These are phyloP conservation scores for Rhinichthys osculus DNA, from an alignment of 2,797 vertebrate genomes.

Conservation along the genomic window DNA sequence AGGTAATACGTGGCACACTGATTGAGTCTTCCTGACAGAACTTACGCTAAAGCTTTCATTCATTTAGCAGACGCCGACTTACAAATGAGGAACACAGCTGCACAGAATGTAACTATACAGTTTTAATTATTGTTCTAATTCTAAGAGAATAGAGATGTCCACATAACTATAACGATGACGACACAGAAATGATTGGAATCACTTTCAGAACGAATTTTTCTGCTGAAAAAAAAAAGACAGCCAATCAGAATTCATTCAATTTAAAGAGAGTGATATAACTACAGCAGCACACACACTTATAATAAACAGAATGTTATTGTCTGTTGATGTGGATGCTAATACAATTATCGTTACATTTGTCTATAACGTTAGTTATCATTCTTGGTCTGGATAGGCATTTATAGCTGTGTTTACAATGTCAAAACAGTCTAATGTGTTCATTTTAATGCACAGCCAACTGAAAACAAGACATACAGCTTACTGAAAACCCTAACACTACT, in stretches of 20 bases:
- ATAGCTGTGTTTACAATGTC: neutral
- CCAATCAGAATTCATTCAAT: neutral
- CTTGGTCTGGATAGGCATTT: neutral
- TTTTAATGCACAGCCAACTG: neutral
- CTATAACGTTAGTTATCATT: neutral
- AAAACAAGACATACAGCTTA: neutral
- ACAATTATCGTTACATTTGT: neutral
- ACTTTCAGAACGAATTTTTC: neutral
- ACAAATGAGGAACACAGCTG: too few relatives aligned
- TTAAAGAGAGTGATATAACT: neutral
- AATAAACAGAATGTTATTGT: neutral
- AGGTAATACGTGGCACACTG: too few relatives aligned
- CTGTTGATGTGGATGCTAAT: neutral
- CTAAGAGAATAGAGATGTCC: neutral
- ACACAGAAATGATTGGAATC: neutral
- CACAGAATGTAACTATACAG: too few relatives aligned
- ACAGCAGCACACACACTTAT: neutral
- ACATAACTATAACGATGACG: neutral
- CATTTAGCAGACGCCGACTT: too few relatives aligned
- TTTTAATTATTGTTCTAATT: neutral
- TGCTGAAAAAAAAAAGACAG: neutral
- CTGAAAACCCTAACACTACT: neutral
- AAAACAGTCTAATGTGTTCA: neutral
- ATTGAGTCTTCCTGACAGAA: too few relatives aligned
- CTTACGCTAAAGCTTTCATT: too few relatives aligned